Conservation (phyloP, 2,888 invertebrate genomes). For the Eilema sororculum region DNA sequence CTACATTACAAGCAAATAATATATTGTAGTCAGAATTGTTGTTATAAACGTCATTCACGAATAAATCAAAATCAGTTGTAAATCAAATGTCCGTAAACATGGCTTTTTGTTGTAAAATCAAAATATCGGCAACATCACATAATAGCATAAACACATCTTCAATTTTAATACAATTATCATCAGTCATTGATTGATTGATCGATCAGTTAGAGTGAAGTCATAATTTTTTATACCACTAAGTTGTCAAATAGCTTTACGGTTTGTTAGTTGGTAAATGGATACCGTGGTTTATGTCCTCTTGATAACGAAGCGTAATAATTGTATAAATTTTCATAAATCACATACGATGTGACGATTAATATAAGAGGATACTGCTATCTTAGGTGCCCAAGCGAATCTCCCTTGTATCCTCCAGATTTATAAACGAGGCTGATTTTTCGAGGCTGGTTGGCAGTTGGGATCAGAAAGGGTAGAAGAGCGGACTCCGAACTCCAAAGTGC, state of each 20-base stretch:
- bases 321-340: background rate
- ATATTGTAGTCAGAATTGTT: background rate
- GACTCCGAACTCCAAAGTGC: background rate
- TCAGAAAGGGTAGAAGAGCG: background rate
- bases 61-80: background rate
- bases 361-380: too few species aligned
- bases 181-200: conserved; percentile 4
- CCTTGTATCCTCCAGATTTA: background rate
- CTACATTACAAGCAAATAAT: background rate
- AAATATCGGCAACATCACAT: conserved; percentile 10
- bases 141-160: conserved; percentile 6
- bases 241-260: background rate
- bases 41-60: background rate
- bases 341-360: background rate
- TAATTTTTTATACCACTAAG: background rate
- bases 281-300: background rate
- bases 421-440: background rate
- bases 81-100: background rate
- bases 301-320: background rate
- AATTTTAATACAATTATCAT: conserved; percentile 11
- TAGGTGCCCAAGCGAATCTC: background rate
- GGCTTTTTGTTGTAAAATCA: background rate
- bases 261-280: background rate
- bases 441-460: background rate
- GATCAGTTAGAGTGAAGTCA: conserved; percentile 17